phyloP scores from a whole-genome alignment of 2,888 invertebrate species.

The Nomada ferruginata region DNA sequence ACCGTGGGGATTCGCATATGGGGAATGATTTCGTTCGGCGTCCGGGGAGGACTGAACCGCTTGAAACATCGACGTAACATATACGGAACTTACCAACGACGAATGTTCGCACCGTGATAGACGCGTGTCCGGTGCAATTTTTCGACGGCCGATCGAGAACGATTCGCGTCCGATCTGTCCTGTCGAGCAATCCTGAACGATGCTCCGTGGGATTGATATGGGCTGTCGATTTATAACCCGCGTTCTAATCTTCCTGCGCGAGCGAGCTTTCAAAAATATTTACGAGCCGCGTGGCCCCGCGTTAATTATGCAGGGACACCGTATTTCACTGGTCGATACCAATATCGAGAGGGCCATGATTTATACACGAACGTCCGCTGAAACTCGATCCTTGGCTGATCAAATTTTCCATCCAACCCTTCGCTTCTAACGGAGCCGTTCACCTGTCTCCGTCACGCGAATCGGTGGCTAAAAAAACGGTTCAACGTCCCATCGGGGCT shows the following conservation, averaged over 20 bases:
- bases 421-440: no score
- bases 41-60: background rate
- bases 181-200: constrained; percentile 18
- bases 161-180: background rate
- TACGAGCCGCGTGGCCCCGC: constrained; percentile 21
- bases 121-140: constrained; percentile 17
- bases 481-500: constrained; percentile 30
- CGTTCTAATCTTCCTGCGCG: background rate
- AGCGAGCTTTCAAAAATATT: constrained; percentile 22
- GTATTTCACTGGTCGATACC: constrained; percentile 19
- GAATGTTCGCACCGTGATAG: constrained; percentile 17
- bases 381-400: no score
- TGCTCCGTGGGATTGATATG: constrained; percentile 4
- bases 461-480: background rate
- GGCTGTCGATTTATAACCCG: constrained; percentile 26
- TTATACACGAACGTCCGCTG: no score
- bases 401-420: no score
- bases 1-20: constrained; percentile 30
- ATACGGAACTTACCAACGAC: background rate
- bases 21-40: background rate
- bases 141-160: constrained; percentile 14
- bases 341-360: background rate
- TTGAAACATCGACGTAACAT: background rate
- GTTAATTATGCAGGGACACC: constrained; percentile 4
- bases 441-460: no score